Evolutionary conservation across 2,797 vertebrate species (phyloP), one percentile per base, ranked within the genome.

Genomic region (Hipposideros larvatus): DNA sequence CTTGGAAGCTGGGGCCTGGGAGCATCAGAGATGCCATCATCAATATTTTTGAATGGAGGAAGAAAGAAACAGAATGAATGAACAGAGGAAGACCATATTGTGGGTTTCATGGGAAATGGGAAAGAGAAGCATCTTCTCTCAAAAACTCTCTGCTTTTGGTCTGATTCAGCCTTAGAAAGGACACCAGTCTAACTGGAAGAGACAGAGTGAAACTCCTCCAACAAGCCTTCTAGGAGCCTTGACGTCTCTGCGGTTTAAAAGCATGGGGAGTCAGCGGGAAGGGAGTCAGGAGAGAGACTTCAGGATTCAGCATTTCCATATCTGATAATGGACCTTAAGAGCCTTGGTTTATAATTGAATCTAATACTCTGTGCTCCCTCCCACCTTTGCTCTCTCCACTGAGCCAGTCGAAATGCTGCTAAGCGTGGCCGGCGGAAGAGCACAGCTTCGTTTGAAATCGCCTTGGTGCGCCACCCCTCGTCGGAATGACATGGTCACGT

Each of bases 361-460:
- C 78, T 74, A 95, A 95, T 91, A 70, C 41, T 53, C 55, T 37
- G 7, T 21, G 73, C 46, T 7, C 34, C 48, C 46, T 48, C 88
- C 61, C 28, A 19, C 46, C 87, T 70, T n/a, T 28, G 65, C 28
- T 79, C 84, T 86, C 73, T 48, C 68, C 80, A 13, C 83, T 16
- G 31, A 83, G 94, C 51, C 43, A 92, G 85, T 87, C 66, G 96
- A 90, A 98, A 93, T 41, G 63, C 41, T 87, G 95, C 79, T 79
- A 91, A 57, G 85, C 88, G 48, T 48, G 65, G 48, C 57, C 18
- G 85, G 80, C 80, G 79, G 95, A 88, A 83, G 63, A 57, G 59
- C 43, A 68, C 31, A 0, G 68, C n/a, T 68, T 86, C 57, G 2
- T 90, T 95, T 78, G 95, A 95, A 88, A 87, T 61, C 84, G 93